These are phyloP conservation scores for Atrichornis clamosus DNA, from an alignment of 2,113 vertebrate species.

Conservation along the genomic window DNA sequence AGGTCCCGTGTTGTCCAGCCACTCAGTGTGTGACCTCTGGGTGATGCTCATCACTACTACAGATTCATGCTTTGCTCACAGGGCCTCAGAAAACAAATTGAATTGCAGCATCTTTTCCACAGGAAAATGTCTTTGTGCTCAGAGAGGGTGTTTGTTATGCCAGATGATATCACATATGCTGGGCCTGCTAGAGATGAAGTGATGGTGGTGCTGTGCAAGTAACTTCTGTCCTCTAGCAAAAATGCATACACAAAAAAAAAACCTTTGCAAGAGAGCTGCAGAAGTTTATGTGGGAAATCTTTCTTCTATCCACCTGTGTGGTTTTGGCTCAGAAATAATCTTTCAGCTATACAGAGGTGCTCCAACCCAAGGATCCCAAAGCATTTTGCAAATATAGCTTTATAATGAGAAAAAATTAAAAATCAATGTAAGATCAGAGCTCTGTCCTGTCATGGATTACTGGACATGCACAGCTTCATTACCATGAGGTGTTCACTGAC, in stretches of 20 bases:
- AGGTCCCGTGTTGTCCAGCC: neutral
- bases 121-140: neutral
- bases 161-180: neutral
- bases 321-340: neutral
- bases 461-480: neutral
- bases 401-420: neutral
- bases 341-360: neutral
- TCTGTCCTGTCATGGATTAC: neutral
- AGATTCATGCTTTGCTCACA: neutral
- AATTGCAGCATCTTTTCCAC: neutral
- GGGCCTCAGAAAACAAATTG: neutral
- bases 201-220: neutral
- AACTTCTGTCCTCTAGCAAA: neutral
- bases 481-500: neutral
- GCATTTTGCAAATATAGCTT: neutral
- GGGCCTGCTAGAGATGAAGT: neutral
- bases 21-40: neutral
- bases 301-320: neutral
- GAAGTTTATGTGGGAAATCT: neutral
- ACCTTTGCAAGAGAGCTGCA: neutral
- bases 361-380: neutral
- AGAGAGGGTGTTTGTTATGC: neutral
- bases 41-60: neutral
- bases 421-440: neutral
- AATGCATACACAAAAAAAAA: neutral